Percentiles rank a stretch among this genome's conserved stretches.
phyloP scores from a whole-genome alignment of 2,888 invertebrate genomes.

The Furcula furcula region DNA sequence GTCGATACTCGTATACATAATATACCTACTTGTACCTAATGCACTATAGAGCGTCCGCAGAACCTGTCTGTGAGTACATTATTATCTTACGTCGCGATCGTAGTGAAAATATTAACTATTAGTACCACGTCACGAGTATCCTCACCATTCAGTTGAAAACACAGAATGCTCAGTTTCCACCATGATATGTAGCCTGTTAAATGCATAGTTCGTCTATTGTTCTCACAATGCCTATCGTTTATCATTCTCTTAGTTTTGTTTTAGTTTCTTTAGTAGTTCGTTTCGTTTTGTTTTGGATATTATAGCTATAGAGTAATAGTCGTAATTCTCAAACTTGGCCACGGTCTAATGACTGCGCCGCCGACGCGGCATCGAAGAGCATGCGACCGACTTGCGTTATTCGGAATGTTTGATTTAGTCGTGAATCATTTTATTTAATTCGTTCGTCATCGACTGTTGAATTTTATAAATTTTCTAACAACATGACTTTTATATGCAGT shows the following conservation, averaged over 20 bases:
- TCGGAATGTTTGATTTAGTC: constrained; percentile 8
- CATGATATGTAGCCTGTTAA: constrained; percentile 42
- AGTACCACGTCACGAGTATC: constrained; percentile 19
- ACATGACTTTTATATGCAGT: no score
- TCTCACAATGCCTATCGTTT: constrained; percentile 40
- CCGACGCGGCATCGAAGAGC: constrained; percentile 2
- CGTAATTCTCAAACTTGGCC: constrained; percentile 4
- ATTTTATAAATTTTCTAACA: constrained; percentile 8
- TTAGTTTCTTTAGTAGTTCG: constrained; percentile 17
- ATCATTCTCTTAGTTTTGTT: constrained; percentile 28
- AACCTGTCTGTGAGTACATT: no score
- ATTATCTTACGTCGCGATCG: constrained; percentile 1
- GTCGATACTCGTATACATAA: no score
- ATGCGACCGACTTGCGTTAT: constrained; percentile 4
- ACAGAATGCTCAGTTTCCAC: constrained; percentile 48
- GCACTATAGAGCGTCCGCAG: constrained; percentile 5
- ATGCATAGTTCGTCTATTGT: constrained; percentile 32
- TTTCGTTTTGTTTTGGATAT: constrained; percentile 9
- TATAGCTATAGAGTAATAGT: no score
- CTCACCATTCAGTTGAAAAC: constrained; percentile 38
- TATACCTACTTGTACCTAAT: no score
- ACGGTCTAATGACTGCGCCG: constrained; percentile 2
- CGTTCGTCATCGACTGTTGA: constrained; percentile 8
- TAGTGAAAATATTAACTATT: constrained; percentile 19
- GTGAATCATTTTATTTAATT: constrained; percentile 21